A percentile compares a stretch with the other conserved stretches of the same genome.
phyloP scores from a whole-genome alignment of 2,797 vertebrate genomes.

The Coregonus sp. region DNA sequence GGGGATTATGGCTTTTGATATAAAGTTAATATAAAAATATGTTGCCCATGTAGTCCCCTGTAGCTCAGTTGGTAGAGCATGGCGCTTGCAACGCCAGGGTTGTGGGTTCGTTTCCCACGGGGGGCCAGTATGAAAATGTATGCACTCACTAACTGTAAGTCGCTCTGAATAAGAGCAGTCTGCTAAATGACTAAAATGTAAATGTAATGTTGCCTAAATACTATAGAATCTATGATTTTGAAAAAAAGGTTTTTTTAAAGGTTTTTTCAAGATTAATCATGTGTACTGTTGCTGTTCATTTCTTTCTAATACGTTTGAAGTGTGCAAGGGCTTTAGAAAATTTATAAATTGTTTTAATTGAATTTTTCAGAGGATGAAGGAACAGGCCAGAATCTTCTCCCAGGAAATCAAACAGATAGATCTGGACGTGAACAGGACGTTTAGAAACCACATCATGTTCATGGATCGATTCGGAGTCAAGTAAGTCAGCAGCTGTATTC shows the following conservation, averaged over 20 bases:
- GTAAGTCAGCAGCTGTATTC: slow-evolving; percentile 69
- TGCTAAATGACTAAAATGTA: no score
- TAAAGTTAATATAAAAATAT: not conserved
- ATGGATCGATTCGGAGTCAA: slow-evolving; percentile 91
- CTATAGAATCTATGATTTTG: not conserved
- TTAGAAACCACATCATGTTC: slow-evolving; percentile 92
- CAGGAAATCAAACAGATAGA: slow-evolving; percentile 92
- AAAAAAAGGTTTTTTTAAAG: no score
- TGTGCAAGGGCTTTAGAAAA: not conserved
- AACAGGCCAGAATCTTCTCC: slow-evolving; percentile 81
- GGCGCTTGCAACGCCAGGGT: no score
- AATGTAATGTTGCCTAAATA: not conserved
- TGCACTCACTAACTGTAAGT: no score
- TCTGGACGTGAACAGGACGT: slow-evolving; percentile 90
- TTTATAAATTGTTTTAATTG: not conserved
- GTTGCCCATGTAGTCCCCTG: not conserved
- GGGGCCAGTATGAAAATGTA: no score
- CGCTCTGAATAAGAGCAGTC: no score
- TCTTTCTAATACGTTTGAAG: not conserved
- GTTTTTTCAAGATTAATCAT: not conserved
- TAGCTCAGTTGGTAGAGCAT: no score
- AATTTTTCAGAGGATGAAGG: slow-evolving; percentile 82
- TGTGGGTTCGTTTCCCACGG: no score
- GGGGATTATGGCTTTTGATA: not conserved
- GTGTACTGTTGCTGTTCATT: not conserved